Conservation (phyloP, 2,888 invertebrate genomes). For the Orthonevra nobilis region DNA sequence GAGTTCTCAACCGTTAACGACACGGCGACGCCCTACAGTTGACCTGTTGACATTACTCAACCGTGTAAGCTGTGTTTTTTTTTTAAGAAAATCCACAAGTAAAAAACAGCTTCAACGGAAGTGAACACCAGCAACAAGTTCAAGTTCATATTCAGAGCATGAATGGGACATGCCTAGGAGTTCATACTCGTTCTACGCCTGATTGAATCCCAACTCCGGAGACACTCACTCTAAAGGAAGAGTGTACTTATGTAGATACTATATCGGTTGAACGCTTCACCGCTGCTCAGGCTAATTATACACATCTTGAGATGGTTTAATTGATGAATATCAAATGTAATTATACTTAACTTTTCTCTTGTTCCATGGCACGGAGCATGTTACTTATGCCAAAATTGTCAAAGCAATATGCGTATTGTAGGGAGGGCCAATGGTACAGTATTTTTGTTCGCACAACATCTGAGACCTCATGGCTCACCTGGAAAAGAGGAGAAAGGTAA, state of each 20-base stretch:
- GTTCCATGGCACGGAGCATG: too few species aligned
- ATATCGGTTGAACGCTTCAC: slow-evolving; percentile 45
- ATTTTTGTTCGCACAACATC: slow-evolving; percentile 18
- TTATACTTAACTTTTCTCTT: slow-evolving; percentile 26
- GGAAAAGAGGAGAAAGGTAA: slow-evolving; percentile 54
- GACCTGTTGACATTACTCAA: slow-evolving; percentile 48
- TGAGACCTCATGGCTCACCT: slow-evolving; percentile 38
- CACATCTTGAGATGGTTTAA: slow-evolving; percentile 25
- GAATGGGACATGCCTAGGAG: slow-evolving; percentile 32
- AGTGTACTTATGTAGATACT: slow-evolving; percentile 56
- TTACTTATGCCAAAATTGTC: slow-evolving; percentile 25
- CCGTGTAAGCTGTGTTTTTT: slow-evolving; percentile 39
- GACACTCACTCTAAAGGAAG: slow-evolving; percentile 16
- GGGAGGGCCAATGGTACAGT: slow-evolving; percentile 19
- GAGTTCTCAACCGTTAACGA: slow-evolving; percentile 14
- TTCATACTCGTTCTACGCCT: slow-evolving; percentile 28
- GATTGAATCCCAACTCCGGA: slow-evolving; percentile 29
- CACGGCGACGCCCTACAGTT: slow-evolving; percentile 3
- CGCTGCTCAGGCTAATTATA: slow-evolving; percentile 56
- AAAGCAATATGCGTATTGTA: slow-evolving; percentile 3
- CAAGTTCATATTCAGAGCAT: slow-evolving; percentile 70
- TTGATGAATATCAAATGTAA: slow-evolving; percentile 49
- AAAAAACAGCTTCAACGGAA: slow-evolving; percentile 37
- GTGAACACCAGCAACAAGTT: slow-evolving; percentile 49
- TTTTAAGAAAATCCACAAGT: neutral